Evolutionary conservation across 2,797 vertebrate species (phyloP), one percentile per base, ranked within the genome.

Genomic region (Triplophysa bombifrons): DNA sequence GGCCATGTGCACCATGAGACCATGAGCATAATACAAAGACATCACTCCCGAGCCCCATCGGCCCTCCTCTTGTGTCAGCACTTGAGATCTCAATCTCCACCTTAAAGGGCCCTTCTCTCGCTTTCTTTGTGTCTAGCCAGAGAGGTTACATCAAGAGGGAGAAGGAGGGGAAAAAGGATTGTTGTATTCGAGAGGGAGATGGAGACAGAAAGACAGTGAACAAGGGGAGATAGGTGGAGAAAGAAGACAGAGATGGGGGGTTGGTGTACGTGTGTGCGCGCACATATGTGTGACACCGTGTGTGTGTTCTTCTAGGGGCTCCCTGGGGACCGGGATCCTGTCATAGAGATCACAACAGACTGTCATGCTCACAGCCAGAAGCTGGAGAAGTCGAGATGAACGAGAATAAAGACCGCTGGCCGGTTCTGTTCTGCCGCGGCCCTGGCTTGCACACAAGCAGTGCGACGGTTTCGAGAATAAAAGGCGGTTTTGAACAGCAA

Each of bases 341-440:
- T 93, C 91, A 93, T 78, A 85, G 81, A 91, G 85, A 93, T 91
- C 92, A 92, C 91, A 91, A 89, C 87, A 91, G 89, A 86, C 86
- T 94, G 91, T 92, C 92, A 93, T 89, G 44, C 87, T 84, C 86
- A 88, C 85, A 86, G 93, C 91, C 89, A 91, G 88, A 91, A 91
- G 89, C 84, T 78, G 90, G 86, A 88, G 86, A 90, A 87, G 86
- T 88, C 73, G 84, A 87, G 85, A 88, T 80, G 84, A 88, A 63
- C 30, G 53, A 41, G 84, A 80, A 82, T 77, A 86, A 67, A 72
- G 53, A 78, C 86, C 79, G 81, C 81, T 82, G 87, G 88, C 83
- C 74, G 79, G 86, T 83, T 80, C 84, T 72, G 67, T 72, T 85
- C 83, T 85, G 84, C 68, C 68, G 71, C 85, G 58, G 80, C 46